Conservation (phyloP, 2,888 invertebrate genomes). For the Drosophila diplacantha region DNA sequence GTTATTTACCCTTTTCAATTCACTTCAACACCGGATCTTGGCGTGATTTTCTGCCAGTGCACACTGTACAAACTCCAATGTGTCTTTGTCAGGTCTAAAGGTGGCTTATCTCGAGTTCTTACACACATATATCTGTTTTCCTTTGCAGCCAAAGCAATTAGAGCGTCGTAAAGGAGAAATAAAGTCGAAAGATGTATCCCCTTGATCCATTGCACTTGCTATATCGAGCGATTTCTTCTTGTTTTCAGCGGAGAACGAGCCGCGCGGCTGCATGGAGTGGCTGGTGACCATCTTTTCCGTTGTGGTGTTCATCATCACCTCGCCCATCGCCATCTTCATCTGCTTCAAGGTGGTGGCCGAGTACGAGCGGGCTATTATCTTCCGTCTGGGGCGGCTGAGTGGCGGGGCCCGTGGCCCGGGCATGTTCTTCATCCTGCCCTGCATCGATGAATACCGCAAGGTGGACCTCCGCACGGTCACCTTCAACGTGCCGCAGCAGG, state of each 20-base stretch:
- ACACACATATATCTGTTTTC: background rate
- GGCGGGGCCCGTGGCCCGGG: constrained; percentile 83
- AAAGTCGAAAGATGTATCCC: background rate
- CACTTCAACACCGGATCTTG: no score
- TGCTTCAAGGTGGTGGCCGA: constrained; percentile 93
- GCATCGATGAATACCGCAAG: constrained; percentile 94
- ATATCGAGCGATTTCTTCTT: background rate
- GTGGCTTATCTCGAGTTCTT: background rate
- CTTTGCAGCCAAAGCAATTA: background rate
- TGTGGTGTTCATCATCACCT: constrained; percentile 85
- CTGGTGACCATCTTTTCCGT: constrained; percentile 85
- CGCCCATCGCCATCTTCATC: constrained; percentile 90
- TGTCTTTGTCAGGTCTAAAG: background rate
- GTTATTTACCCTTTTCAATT: no score
- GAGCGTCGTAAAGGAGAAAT: background rate
- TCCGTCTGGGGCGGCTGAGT: constrained; percentile 87
- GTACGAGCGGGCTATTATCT: constrained; percentile 92
- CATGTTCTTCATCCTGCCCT: constrained; percentile 95
- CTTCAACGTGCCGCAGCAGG: constrained; percentile 97
- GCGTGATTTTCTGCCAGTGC: background rate
- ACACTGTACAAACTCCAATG: background rate
- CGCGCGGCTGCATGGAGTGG: constrained; percentile 85
- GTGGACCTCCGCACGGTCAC: constrained; percentile 96
- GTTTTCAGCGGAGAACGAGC: constrained; percentile 79
- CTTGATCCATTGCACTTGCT: background rate